phyloP scores from a whole-genome alignment of 2,888 invertebrate genomes.

The Philereme vetulata region DNA sequence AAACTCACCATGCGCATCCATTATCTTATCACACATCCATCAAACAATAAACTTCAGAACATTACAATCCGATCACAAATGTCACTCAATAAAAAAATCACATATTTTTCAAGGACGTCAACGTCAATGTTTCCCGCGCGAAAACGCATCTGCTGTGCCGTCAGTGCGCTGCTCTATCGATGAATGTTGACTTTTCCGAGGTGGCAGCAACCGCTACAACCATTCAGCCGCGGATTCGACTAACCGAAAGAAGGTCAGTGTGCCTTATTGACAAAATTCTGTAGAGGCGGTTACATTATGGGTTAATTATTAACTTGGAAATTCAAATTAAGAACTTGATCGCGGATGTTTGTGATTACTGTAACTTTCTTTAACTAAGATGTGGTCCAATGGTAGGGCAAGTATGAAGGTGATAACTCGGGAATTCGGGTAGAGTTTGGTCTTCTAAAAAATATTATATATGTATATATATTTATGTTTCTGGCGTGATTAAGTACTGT shows the following conservation, averaged over 20 bases:
- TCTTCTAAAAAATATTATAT: too few relatives aligned
- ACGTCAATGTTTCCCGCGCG: constrained; percentile 39
- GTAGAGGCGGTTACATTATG: constrained; percentile 27
- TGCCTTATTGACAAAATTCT: constrained; percentile 38
- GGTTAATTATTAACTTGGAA: constrained; percentile 25
- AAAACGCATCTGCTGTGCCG: constrained; percentile 30
- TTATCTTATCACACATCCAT: constrained; percentile 17
- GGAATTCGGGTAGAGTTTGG: too few relatives aligned
- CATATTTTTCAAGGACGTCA: constrained; percentile 31
- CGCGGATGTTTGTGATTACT: neutral
- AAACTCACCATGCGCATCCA: constrained; percentile 31
- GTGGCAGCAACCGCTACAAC: constrained; percentile 27
- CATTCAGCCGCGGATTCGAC: constrained; percentile 31
- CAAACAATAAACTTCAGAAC: constrained; percentile 27
- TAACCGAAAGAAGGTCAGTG: constrained; percentile 37
- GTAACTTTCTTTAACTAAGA: too few relatives aligned
- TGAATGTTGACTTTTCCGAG: constrained; percentile 35
- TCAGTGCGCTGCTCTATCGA: constrained; percentile 32
- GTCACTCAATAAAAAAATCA: constrained; percentile 34
- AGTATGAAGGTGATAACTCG: too few relatives aligned
- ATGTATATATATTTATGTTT: too few relatives aligned
- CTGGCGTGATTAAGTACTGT: too few relatives aligned
- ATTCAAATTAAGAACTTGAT: constrained; percentile 27
- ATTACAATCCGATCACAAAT: constrained; percentile 36
- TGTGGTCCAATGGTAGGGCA: too few relatives aligned